Conservation (phyloP, 1,140 invertebrate species). For the Ladona fulva region DNA sequence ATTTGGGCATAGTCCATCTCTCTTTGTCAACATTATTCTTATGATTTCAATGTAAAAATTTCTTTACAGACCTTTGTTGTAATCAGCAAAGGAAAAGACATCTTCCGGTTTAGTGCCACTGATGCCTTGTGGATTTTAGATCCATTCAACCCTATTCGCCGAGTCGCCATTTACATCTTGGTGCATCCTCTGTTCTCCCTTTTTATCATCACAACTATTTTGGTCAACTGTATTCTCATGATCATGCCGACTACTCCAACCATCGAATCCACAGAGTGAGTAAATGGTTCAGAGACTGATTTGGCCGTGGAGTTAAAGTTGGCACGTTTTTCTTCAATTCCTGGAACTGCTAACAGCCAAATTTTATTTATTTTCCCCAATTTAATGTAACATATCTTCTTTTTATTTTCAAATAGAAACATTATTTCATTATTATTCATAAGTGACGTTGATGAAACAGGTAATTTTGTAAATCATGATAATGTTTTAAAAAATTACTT, state of each 20-base stretch:
- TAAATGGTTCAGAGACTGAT: constrained; percentile 32
- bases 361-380: too few relatives aligned
- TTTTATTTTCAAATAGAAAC: too few relatives aligned
- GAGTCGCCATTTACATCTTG: constrained; percentile 93
- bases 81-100: constrained; percentile 95
- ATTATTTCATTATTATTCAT: too few relatives aligned
- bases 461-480: too few relatives aligned
- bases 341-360: too few relatives aligned
- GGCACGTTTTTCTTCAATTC: too few relatives aligned
- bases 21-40: not conserved
- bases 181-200: constrained; percentile 96
- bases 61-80: constrained; percentile 92
- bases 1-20: not conserved
- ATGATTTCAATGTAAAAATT: constrained; percentile 22
- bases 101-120: constrained; percentile 96
- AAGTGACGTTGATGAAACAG: too few relatives aligned
- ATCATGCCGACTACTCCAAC: constrained; percentile 87
- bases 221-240: constrained; percentile 97
- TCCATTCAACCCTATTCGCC: constrained; percentile 94
- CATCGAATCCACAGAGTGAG: constrained; percentile 95
- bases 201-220: constrained; percentile 95
- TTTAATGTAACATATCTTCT: too few relatives aligned
- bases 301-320: too few relatives aligned
- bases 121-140: constrained; percentile 90
- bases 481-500: too few relatives aligned